Base-by-base conservation (phyloP, 2,113 vertebrate species). In the Labeo rohita region DNA sequence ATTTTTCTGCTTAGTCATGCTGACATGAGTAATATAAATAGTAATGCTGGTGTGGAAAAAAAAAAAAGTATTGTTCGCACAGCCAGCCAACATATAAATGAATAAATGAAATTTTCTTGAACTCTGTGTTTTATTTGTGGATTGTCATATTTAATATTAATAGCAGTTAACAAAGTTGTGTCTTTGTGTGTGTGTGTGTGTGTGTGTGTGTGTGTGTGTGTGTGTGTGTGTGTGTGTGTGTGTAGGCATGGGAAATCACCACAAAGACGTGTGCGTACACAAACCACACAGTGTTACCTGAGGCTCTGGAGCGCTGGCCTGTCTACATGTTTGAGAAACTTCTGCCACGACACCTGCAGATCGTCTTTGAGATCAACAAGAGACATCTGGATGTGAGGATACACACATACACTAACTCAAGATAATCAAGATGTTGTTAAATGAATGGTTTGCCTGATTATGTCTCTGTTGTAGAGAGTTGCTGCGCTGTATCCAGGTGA, bases 221-320 rank as follows among this genome's bases (percentile, higher is more conserved):
- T 28, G 28, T 28, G 28, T 28, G 28, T 28, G 28, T 28, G 28
- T 28, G 28, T 28, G 28, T 28, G 70, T 61, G 66, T 63, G 59
- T 56, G 11, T 63, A 97, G 97, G 96, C 97, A 28, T 97, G 96
- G 96, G 96, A 97, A 65, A 93, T 98, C 92, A 97, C 96, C 0
- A 95, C 93, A n/a, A 93, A 87, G 90, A 97, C 96, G 2, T 97
- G 96, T 3, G 96, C 96, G 0, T 97, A 97, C 85, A 97, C 96
- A 90, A 97, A 98, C 92, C 96, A 97, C 91, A 98, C 96, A 0
- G 96, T 98, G 81, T 92, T 98, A 72, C 96, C 96, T 0, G 96
- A 98, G 89, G 96, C 96, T 66, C 90, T 98, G 92, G 97, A 97
- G 87, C 95, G 96, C 66, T 97, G 97, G 96, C 96, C 96, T 0